Evolutionary conservation across 1,140 invertebrate species (phyloP).

Genomic region (Caenorhabditis briggsae): DNA sequence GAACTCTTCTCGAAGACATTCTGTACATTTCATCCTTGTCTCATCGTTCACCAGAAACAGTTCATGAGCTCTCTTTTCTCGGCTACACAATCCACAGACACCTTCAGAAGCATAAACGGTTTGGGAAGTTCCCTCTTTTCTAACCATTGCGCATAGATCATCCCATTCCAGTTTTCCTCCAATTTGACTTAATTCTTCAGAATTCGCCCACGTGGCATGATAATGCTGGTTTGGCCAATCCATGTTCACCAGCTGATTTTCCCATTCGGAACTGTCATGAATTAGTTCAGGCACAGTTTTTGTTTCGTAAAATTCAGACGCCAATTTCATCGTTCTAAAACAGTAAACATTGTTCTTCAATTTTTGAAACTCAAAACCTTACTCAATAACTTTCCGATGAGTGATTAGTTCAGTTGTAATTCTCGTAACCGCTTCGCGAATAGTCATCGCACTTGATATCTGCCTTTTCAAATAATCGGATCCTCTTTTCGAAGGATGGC

Average conservation of each 20-base stretch:
- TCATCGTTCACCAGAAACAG: background rate
- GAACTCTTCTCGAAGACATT: slow-evolving; percentile 18
- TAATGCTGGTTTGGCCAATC: slow-evolving; percentile 12
- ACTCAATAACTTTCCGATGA: slow-evolving; percentile 8
- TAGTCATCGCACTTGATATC: slow-evolving; percentile 4
- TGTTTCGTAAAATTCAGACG: background rate
- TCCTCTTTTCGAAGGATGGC: slow-evolving; percentile 8
- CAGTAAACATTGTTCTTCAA: background rate
- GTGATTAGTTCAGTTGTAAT: background rate
- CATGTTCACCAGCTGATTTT: slow-evolving; percentile 28
- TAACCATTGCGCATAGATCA: slow-evolving; percentile 14
- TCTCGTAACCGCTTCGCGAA: background rate
- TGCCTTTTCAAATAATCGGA: background rate
- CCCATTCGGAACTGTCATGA: background rate
- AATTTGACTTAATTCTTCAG: background rate
- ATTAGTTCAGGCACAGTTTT: background rate
- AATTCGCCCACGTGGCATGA: slow-evolving; percentile 20
- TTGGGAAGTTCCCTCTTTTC: background rate
- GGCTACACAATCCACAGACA: background rate
- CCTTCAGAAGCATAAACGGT: background rate
- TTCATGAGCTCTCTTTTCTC: background rate
- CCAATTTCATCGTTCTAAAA: slow-evolving; percentile 15
- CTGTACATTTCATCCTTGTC: background rate
- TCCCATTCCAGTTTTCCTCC: slow-evolving; percentile 2
- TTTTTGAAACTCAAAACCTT: background rate